Evolutionary conservation across 2,888 invertebrate species (phyloP).

Genomic region (Cryptophagus acutangulus): DNA sequence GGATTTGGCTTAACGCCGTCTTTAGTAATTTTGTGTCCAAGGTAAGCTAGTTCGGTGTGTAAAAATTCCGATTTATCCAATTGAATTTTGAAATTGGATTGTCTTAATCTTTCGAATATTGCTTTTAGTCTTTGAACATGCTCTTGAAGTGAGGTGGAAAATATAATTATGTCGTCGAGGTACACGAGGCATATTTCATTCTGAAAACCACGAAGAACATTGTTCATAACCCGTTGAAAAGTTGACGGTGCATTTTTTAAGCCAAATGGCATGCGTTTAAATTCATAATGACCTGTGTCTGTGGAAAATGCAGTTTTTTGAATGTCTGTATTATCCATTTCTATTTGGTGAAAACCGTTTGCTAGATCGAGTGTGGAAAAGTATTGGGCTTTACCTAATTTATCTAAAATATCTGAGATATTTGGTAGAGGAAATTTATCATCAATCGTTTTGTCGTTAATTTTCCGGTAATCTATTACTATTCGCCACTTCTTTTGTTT

Average conservation of each 20-base stretch:
- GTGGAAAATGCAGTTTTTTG: constrained; percentile 17
- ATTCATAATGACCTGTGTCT: constrained; percentile 15
- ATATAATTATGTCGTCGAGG: constrained; percentile 39
- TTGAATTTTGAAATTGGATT: constrained; percentile 22
- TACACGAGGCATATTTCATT: constrained; percentile 35
- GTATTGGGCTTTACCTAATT: constrained; percentile 18
- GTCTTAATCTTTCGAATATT: constrained; percentile 25
- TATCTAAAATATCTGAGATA: constrained; percentile 16
- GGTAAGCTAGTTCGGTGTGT: constrained; percentile 21
- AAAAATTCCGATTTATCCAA: constrained; percentile 24
- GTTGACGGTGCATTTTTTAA: constrained; percentile 16
- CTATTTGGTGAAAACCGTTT: constrained; percentile 18
- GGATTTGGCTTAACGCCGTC: constrained; percentile 23
- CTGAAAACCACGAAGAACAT: constrained; percentile 30
- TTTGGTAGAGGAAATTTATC: constrained; percentile 12
- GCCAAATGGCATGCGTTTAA: constrained; percentile 15
- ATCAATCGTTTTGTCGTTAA: constrained; percentile 14
- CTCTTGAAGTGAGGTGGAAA: constrained; percentile 25
- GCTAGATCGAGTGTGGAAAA: constrained; percentile 16
- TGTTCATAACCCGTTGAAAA: constrained; percentile 36
- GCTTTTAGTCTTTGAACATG: constrained; percentile 27
- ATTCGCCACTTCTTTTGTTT: constrained; percentile 12
- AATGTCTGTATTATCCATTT: constrained; percentile 12
- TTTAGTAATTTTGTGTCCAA: constrained; percentile 22
- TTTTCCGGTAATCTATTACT: constrained; percentile 11